Conservation (phyloP, 2,888 invertebrate genomes). For the Merodon equestris region DNA sequence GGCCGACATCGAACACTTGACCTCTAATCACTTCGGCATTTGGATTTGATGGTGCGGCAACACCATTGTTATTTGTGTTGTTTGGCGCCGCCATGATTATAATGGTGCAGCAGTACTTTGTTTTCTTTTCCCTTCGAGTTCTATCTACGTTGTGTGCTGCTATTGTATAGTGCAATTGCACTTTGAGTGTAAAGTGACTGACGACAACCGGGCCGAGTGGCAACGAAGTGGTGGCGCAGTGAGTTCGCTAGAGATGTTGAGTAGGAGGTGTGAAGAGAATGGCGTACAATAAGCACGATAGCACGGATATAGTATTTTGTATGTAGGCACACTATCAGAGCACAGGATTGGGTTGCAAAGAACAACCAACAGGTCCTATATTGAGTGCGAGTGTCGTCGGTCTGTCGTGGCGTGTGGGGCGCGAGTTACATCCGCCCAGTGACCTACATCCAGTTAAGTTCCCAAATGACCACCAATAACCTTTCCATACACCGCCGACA, state of each 20-base stretch:
- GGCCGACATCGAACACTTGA: conserved; percentile 97
- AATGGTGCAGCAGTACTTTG: conserved; percentile 64
- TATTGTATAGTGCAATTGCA: conserved; percentile 62
- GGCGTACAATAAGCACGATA: conserved; percentile 43
- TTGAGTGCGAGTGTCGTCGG: no score
- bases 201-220: no score
- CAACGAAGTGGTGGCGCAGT: not conserved
- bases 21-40: conserved; percentile 94
- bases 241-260: conserved; percentile 18
- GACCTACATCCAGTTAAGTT: no score
- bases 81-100: conserved; percentile 71
- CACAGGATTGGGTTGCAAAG: conserved; percentile 57
- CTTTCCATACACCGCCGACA: no score
- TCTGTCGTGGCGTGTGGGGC: conserved; percentile 43
- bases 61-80: conserved; percentile 62
- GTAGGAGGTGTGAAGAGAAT: conserved; percentile 24
- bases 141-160: no score
- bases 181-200: conserved; percentile 31
- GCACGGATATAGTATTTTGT: conserved; percentile 46
- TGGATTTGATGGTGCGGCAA: conserved; percentile 80
- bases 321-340: conserved; percentile 12
- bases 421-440: no score
- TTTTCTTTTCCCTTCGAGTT: conserved; percentile 9
- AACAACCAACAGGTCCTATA: conserved; percentile 67
- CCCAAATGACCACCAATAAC: no score